Evolutionary conservation across 1,140 invertebrate species (phyloP), one percentile per base, ranked within the genome.

Genomic region (Phymorhynchus buccinoides): DNA sequence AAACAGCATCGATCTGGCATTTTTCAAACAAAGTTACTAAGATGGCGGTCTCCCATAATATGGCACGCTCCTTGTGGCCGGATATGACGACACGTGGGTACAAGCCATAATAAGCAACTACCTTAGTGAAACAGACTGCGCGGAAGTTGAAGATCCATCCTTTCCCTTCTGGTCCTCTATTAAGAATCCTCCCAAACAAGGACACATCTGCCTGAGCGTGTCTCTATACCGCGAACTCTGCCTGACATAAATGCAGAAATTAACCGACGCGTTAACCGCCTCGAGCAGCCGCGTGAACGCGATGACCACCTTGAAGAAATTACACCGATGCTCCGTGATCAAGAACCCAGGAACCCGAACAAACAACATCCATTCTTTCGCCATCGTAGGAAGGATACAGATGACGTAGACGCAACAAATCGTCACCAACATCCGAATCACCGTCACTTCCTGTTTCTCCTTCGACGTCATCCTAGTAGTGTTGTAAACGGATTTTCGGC

Each of bases 321-420:
- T 73, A 35, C 68, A 73, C 68, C 32, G 68, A 30, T 73, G 30
- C 12, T 35, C 68, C 6, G 68, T 30, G 35, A 73, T 73, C 6
- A 73, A 18, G 22, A 73, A 73, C 1, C 68, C 68, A 12, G 68
- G 68, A 30, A 73, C 27, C 12, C 68, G 68, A 0, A 52, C 48
- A 18, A 30, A 30, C 30, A 73, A 30, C 30, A 37, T 30, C 9
- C 27, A 73, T 12, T 27, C 30, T 0, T 30, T 32, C n/a, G 35
- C 30, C 68, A 73, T 30, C 6, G 68, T 30, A 35, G 68, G 68
- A 27, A 30, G 32, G 30, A 35, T 73, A 35, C 68, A 73, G 68
- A 73, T 35, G 68, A 73, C 68, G 32, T 73, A 73, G 9, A 73
- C 30, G 68, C 68, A 73, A 35, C 68, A 73, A 30, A 73, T 35